phyloP scores from a whole-genome alignment of 2,888 invertebrate genomes.

The Temnothorax rugatulus region DNA sequence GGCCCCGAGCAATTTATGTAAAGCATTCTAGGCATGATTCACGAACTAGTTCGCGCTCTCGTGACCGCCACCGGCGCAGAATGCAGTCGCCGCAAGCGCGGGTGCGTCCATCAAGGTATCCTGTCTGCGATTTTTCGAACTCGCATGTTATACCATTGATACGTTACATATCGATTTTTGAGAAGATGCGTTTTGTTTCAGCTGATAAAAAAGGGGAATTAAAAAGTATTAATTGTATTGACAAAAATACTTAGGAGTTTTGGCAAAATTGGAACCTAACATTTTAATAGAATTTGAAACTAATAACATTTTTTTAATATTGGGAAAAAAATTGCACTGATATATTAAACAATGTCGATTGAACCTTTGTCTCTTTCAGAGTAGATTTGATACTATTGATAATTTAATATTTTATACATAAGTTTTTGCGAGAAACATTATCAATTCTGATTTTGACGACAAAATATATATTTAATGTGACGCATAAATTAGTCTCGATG shows the following conservation, averaged over 20 bases:
- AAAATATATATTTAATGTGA: neutral
- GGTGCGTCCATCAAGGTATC: conserved; percentile 36
- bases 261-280: neutral
- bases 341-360: neutral
- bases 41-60: conserved; percentile 85
- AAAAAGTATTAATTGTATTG: neutral
- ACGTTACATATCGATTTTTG: neutral
- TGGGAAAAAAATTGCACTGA: neutral
- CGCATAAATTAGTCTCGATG: too few relatives aligned
- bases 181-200: neutral
- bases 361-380: neutral
- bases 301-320: neutral
- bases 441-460: neutral
- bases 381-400: neutral
- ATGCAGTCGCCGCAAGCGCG: conserved; percentile 71
- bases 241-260: neutral
- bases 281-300: neutral
- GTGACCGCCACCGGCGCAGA: conserved; percentile 82
- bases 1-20: conserved; percentile 83
- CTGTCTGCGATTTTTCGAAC: neutral
- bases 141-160: neutral
- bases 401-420: neutral
- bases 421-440: neutral
- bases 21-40: conserved; percentile 85
- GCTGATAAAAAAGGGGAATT: neutral